These are phyloP conservation scores for Oxytorus armatus DNA, from an alignment of 2,888 invertebrate genomes.

Conservation along the genomic window DNA sequence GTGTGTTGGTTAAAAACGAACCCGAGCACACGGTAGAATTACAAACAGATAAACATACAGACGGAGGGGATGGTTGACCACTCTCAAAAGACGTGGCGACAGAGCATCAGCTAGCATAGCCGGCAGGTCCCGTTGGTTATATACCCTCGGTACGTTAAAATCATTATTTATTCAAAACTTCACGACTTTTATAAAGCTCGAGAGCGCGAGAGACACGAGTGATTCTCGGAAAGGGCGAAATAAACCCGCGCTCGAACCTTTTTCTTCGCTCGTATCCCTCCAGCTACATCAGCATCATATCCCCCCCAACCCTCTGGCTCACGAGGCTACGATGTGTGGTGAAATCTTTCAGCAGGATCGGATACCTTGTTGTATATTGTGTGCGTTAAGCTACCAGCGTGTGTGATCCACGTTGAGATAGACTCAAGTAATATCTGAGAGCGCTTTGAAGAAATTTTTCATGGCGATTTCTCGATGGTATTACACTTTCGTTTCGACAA, in stretches of 20 bases:
- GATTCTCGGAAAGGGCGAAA: conserved; percentile 62
- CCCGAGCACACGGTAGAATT: background rate
- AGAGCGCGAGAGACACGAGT: conserved; percentile 67
- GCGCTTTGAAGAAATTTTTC: background rate
- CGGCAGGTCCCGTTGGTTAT: conserved; percentile 38
- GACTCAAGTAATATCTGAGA: background rate
- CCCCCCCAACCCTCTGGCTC: conserved; percentile 29
- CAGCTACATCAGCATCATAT: conserved; percentile 13
- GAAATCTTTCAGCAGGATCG: conserved; percentile 36
- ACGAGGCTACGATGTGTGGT: conserved; percentile 31
- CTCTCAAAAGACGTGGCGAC: conserved; percentile 79
- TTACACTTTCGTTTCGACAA: background rate
- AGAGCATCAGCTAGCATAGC: conserved; percentile 63
- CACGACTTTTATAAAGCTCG: conserved; percentile 76
- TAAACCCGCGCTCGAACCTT: conserved; percentile 50
- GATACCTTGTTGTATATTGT: conserved; percentile 11
- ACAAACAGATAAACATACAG: conserved; percentile 22
- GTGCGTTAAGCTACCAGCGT: background rate
- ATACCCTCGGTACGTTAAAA: conserved; percentile 64
- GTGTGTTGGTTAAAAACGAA: background rate
- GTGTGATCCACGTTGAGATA: background rate
- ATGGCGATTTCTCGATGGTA: background rate
- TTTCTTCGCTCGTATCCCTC: conserved; percentile 49
- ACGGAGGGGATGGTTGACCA: conserved; percentile 76
- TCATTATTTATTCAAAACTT: conserved; percentile 79